phyloP scores from a whole-genome alignment of 2,888 invertebrate species.

The Amblyjoppa proteus region DNA sequence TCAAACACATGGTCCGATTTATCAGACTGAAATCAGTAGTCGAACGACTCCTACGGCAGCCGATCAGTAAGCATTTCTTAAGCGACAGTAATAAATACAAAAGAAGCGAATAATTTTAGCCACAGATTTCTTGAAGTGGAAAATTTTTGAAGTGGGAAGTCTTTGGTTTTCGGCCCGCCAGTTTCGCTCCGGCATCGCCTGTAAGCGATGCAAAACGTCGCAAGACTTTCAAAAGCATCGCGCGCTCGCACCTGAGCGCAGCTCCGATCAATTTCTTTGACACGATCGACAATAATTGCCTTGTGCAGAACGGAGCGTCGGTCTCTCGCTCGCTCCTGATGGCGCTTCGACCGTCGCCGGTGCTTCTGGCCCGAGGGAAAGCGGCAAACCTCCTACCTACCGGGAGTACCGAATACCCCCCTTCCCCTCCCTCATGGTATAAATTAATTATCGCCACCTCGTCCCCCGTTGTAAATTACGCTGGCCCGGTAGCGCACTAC shows the following conservation, averaged over 20 bases:
- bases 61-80: no score
- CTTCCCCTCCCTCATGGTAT: conserved; percentile 59
- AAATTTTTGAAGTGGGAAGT: no score
- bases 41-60: no score
- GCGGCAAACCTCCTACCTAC: conserved; percentile 34
- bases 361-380: conserved; percentile 61
- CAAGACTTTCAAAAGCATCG: conserved; percentile 21
- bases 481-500: conserved; percentile 60
- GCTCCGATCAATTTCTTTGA: conserved; percentile 71
- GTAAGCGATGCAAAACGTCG: background rate
- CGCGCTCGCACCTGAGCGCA: conserved; percentile 33
- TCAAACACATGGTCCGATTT: no score
- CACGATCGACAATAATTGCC: conserved; percentile 72
- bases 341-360: conserved; percentile 28
- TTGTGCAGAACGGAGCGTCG: conserved; percentile 27
- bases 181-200: background rate
- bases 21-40: no score
- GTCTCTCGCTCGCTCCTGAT: conserved; percentile 27
- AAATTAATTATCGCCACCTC: conserved; percentile 77
- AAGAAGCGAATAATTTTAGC: no score
- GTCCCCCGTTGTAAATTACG: conserved; percentile 70
- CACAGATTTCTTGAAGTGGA: no score
- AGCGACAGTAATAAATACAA: no score
- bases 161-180: no score
- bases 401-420: conserved; percentile 47